Evolutionary conservation across 2,888 invertebrate species (phyloP), one percentile per base, ranked within the genome.

Genomic region (Diachrysia chrysitis): DNA sequence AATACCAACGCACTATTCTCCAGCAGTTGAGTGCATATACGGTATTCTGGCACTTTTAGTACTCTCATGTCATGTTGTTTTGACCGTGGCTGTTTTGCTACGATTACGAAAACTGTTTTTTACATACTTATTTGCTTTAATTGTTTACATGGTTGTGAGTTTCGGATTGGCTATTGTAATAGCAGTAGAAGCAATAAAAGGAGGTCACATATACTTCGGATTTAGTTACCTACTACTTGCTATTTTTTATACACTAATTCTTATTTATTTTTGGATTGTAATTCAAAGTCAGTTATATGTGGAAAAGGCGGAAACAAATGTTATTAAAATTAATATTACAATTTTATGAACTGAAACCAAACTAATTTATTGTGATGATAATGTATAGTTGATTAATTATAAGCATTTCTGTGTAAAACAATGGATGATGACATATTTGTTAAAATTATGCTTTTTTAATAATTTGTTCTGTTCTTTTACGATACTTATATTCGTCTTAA

Each of bases 241-340:
- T 35, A 16, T 64, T 55, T 9, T 79, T 0, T 78, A 83, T 63
- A 71, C 73, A 16, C 17, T 75, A 25, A 46, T 85, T 53, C 72
- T 83, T 51, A 37, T 83, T 5, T 87, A 87, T 69, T 87, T 86
- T 75, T 87, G 88, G 88, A 73, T 87, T 63, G 69, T 87, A 32
- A 80, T 87, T 51, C 79, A 83, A 56, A 87, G 87, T 70, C 69
- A 77, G 55, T 65, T 83, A 48, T 73, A 68, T 64, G 37, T 55
- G 9, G 73, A 71, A 61, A 81, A 83, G 69, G 64, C 63, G 46
- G 81, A 84, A 23, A 54, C 78, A 25, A 87, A 86, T 76, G 79
- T 86, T 32, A 32, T 87, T 17, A 80, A 81, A 66, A 83, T 87
- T 66, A 76, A 85, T 59, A 82, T 87, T 63, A 81, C 76, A 14